Base-by-base conservation (phyloP, 2,797 vertebrate species). In the Enoplosus armatus region DNA sequence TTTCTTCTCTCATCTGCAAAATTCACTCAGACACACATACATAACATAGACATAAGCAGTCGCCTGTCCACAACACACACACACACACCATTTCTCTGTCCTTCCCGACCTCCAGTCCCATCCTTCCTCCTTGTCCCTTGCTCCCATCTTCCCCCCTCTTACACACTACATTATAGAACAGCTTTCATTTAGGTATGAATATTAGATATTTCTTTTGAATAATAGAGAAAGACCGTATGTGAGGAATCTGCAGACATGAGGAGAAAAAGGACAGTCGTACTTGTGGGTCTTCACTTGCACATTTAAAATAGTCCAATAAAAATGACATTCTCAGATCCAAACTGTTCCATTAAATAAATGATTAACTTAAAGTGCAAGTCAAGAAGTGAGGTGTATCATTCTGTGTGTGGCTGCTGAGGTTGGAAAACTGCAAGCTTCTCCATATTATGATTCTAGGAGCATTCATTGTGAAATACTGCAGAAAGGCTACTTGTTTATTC, bases 151-250 rank as follows among this genome's bases (percentile, higher is more conserved):
- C 47, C 24, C 66, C 54, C 65, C 29, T 79, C 85, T 84, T 91
- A 86, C 91, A 91, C 85, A 79, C 90, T 94, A 91, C 92, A 94
- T 94, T 94, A 94, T 94, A 67, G 87, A 94, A 89, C 74, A 90
- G 89, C 92, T 92, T 93, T 94, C 94, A 93, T 93, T 93, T 93
- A 89, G 89, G 92, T 92, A 93, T 94, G 92, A 95, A 95, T 94
- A 93, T 94, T 94, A 94, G 89, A 94, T 94, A 84, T 87, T 86
- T 69, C 85, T 72, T 80, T 79, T 94, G 87, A 94, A 94, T 95
- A 92, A 95, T 94, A 72, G 82, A 95, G 74, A 76, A 55, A 70
- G 75, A 66, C 85, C 12, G 35, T 89, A 91, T 92, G 87, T 88
- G 90, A 88, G 84, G 82, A 93, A 90, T 91, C 73, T 91, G 88